These are phyloP conservation scores for Euphonia xanthogaster DNA, from an alignment of 2,797 vertebrate genomes.

Conservation along the genomic window DNA sequence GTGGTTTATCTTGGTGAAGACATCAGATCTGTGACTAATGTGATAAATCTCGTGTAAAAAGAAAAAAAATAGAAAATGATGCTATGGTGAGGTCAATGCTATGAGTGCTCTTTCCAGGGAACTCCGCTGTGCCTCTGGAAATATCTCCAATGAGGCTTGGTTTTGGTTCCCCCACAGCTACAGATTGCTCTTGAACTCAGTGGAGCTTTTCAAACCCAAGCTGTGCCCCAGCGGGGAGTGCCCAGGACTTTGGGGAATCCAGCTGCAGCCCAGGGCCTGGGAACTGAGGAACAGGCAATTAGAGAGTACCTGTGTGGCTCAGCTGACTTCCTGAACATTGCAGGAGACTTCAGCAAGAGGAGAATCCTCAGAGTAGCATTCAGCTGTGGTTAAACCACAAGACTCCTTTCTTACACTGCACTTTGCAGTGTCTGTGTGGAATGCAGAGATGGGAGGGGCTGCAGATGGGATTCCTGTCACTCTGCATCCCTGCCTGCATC, in stretches of 20 bases:
- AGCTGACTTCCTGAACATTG: not conserved
- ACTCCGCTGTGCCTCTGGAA: not conserved
- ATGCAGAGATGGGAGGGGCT: not conserved
- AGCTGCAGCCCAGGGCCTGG: not conserved
- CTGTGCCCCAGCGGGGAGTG: not conserved
- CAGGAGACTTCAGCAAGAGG: not conserved
- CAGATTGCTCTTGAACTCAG: not conserved
- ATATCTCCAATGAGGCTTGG: not conserved
- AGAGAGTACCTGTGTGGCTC: not conserved
- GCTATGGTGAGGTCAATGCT: not conserved
- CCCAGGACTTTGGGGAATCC: not conserved
- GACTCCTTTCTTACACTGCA: not conserved
- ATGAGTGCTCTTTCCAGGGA: not conserved
- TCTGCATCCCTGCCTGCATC: not conserved
- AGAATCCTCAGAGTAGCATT: not conserved
- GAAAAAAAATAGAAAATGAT: not conserved
- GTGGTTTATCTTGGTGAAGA: not conserved
- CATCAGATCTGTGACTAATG: not conserved
- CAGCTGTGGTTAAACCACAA: not conserved
- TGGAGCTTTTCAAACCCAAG: not conserved
- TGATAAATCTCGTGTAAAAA: not conserved
- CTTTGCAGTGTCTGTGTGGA: not conserved
- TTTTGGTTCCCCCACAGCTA: not conserved
- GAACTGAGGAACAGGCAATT: not conserved
- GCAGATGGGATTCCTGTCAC: not conserved